Evolutionary conservation across 2,888 invertebrate genomes (phyloP), one percentile per base, ranked within the genome.

Genomic region (Platycheirus albimanus): DNA sequence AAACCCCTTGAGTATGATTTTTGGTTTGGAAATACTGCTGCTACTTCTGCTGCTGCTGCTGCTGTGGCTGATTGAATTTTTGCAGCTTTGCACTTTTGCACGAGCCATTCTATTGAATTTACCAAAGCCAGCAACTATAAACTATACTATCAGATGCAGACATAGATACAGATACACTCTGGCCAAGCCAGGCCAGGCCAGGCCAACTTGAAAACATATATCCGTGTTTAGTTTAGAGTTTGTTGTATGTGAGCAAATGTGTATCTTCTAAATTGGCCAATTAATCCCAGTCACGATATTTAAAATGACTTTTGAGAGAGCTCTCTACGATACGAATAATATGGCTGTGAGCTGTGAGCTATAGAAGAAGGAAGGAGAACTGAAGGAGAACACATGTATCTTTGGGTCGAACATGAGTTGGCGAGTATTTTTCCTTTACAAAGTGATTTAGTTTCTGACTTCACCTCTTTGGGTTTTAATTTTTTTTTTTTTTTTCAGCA

Each of bases 181-280:
- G 3, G 24, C 24, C n/a, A n/a, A n/a, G n/a, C n/a, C n/a, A n/a
- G n/a, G n/a, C n/a, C n/a, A n/a, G n/a, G n/a, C 43, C 15, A 43
- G 41, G 43, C 58, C 38, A 58, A 52, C 61, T 19, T 24, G 33
- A 77, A 54, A 6, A 66, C 52, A 36, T 63, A 58, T 70, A 76
- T 76, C 70, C 69, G 75, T 70, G 56, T 47, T 56, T 58, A 41
- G 58, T 58, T 58, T 41, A 41, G 58, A 58, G 41, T 33, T 28
- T 63, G 56, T 49, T 80, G 67, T 69, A 64, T 74, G 63, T 72
- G 72, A 64, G 58, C 69, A 61, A 83, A 77, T 83, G 83, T 83
- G 78, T 83, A 83, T 83, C 83, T 83, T 83, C 83, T 83, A 83
- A 83, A 83, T 83, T 83, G 83, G 83, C 83, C 83, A 83, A 83